Base-by-base conservation (phyloP, 2,113 vertebrate species). In the Megatriorchis doriae region DNA sequence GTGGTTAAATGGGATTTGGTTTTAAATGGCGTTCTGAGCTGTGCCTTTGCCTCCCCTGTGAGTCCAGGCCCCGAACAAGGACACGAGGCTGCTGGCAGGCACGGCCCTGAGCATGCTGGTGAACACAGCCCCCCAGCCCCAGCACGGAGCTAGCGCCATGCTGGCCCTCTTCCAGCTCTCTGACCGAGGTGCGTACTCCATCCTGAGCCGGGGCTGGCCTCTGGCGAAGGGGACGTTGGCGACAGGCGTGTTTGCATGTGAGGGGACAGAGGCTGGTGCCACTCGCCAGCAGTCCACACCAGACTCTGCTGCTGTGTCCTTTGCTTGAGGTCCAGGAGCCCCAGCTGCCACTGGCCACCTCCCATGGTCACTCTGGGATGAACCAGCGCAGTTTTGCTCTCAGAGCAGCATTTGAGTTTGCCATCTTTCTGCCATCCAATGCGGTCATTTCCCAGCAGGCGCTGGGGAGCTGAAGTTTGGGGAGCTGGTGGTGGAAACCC, bases 21-120 rank as follows among this genome's bases (percentile, higher is more conserved):
- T 77, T 52, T 53, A 29, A 43, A 20, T 21, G 43, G 16, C 3
- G 0, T 68, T 93, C 45, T 86, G 45, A 83, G 36, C 58, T 68
- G 21, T 91, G 40, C 26, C 45, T 95, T 96, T 87, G 8, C 53
- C 45, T 93, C 34, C 36, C 29, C 16, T 62, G 38, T 0, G 4
- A 70, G 66, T 90, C 26, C 95, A 99, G 99, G 95, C 90, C 45
- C 94, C 71, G 48, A 98, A 97, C 98, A 98, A 98, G 92, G 99
- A 99, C 83, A 98, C 96, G 1, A 97, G 98, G 65, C 97, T 99
- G 68, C 96, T 99, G 98, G 98, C 98, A 0, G 98, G 99, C 34
- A 99, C 98, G 0, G 98, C 99, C 19, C 93, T 99, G 88, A 98
- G 98, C 96, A 99, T 99, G 98, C 81, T 99, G 96, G 98, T 98